phyloP scores from a whole-genome alignment of 2,888 invertebrate species.

The Scrobipalpa costella region DNA sequence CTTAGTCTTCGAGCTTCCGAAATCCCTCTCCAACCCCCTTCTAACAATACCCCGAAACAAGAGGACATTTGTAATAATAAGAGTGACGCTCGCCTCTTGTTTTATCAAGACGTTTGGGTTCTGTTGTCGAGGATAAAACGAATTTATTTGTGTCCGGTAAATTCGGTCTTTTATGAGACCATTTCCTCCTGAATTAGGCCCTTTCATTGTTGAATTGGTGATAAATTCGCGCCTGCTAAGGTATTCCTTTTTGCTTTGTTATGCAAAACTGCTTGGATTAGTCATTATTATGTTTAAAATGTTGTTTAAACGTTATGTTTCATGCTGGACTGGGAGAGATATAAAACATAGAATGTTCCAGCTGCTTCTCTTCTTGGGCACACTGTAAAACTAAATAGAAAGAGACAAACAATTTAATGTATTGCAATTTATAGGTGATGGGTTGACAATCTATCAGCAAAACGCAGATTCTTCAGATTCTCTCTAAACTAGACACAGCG shows the following conservation, averaged over 20 bases:
- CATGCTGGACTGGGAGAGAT: too few relatives aligned
- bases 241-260: constrained; percentile 3
- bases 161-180: constrained; percentile 14
- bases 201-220: constrained; percentile 18
- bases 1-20: neutral
- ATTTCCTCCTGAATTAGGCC: constrained; percentile 10
- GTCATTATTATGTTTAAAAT: too few relatives aligned
- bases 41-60: constrained; percentile 15
- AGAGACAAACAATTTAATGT: too few relatives aligned
- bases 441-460: too few relatives aligned
- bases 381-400: too few relatives aligned
- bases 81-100: constrained; percentile 15
- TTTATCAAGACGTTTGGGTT: constrained; percentile 22
- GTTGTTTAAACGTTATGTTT: too few relatives aligned
- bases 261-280: neutral
- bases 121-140: constrained; percentile 14
- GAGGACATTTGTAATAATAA: constrained; percentile 21
- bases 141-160: constrained; percentile 22
- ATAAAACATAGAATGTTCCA: too few relatives aligned
- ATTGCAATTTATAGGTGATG: too few relatives aligned
- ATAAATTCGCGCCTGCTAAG: constrained; percentile 11
- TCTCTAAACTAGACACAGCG: too few relatives aligned
- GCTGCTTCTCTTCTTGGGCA: too few relatives aligned
- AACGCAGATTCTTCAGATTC: too few relatives aligned
- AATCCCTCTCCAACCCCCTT: neutral